These are phyloP conservation scores for Thaleichthys pacificus DNA, from an alignment of 2,797 vertebrate genomes.

Conservation along the genomic window DNA sequence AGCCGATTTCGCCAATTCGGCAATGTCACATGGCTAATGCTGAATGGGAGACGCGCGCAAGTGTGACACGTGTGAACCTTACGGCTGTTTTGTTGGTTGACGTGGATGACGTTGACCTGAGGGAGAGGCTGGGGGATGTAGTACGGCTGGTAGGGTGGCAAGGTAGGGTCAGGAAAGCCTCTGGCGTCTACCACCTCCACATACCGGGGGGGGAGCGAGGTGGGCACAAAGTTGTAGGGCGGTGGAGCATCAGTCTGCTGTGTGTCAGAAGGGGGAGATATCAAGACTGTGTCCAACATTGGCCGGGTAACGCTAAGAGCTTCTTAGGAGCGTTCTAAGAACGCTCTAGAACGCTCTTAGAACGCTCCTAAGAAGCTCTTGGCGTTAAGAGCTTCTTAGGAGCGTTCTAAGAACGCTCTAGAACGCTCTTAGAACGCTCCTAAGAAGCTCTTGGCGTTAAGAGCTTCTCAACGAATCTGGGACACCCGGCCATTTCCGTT, in stretches of 20 bases:
- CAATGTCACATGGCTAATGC: no score
- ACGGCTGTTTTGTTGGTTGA: slow-evolving; percentile 10
- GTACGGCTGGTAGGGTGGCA: slow-evolving; percentile 20
- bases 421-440: no score
- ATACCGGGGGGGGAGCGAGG: slow-evolving; percentile 31
- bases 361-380: no score
- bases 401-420: no score
- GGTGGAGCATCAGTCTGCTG: slow-evolving; percentile 34
- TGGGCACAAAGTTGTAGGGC: slow-evolving; percentile 34
- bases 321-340: no score
- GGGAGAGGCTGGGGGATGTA: slow-evolving; percentile 28
- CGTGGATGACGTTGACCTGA: slow-evolving; percentile 4
- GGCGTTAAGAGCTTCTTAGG: no score
- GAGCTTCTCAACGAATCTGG: no score
- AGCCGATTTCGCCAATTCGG: no score
- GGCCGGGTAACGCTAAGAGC: no score
- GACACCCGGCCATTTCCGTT: not conserved
- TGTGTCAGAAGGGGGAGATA: not conserved
- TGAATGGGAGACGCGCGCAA: not conserved
- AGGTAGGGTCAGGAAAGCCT: not conserved
- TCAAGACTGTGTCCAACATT: not conserved
- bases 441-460: no score
- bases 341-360: no score
- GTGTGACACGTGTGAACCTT: not conserved
- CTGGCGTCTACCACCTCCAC: not conserved